Evolutionary conservation across 92 coral and sea anemone genomes (phyloP).

Genomic region (Epizoanthus rinbou): DNA sequence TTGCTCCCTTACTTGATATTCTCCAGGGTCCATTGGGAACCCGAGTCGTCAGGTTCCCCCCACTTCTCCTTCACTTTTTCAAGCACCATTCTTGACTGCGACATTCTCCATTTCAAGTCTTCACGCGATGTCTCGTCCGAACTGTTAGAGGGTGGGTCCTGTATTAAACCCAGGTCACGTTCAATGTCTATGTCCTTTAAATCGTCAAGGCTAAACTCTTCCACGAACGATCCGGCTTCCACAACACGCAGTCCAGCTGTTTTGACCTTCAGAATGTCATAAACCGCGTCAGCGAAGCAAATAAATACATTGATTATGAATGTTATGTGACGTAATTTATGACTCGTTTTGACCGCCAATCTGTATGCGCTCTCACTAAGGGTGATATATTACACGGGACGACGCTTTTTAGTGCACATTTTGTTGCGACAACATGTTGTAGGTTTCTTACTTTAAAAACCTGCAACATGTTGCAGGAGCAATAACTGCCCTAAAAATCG

Average conservation of each 20-base stretch:
- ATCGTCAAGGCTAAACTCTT: conserved; percentile 64
- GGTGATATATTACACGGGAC: no score
- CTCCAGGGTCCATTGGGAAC: conserved; percentile 9
- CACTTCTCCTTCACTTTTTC: conserved; percentile 58
- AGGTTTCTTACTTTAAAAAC: no score
- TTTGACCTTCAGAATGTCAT: conserved; percentile 46
- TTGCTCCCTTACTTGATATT: conserved; percentile 40
- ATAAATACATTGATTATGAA: background rate
- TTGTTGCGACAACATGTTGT: no score
- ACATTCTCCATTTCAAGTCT: conserved; percentile 68
- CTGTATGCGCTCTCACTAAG: no score
- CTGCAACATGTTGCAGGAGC: no score
- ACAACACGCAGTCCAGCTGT: conserved; percentile 52
- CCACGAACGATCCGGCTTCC: conserved; percentile 69
- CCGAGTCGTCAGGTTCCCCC: conserved; percentile 67
- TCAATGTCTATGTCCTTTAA: conserved; percentile 57
- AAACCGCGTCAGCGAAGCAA: background rate
- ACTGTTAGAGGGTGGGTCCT: conserved; percentile 44
- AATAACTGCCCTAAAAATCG: no score
- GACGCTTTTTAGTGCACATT: no score
- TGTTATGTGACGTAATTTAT: no score
- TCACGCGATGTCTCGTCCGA: conserved; percentile 41
- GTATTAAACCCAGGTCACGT: conserved; percentile 63
- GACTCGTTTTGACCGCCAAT: no score
- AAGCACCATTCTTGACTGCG: conserved; percentile 74